Evolutionary conservation across 2,113 vertebrate genomes (phyloP).

Genomic region (Nestor notabilis): DNA sequence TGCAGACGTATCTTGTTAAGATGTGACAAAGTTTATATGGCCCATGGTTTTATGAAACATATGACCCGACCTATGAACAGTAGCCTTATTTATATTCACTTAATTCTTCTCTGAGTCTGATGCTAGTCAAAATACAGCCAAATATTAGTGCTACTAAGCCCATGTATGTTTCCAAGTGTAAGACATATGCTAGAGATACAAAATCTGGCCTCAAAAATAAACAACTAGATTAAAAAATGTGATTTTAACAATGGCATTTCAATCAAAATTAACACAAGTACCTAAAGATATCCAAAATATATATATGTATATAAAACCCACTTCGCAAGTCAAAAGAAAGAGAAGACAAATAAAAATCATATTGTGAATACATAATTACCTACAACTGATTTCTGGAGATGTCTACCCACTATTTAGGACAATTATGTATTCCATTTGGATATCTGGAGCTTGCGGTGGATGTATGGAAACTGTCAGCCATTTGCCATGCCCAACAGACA

Average conservation of each 20-base stretch:
- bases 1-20: accelerated
- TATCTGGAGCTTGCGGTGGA: not conserved
- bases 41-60: not conserved
- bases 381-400: not conserved
- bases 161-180: not conserved
- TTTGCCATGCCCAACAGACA: not conserved
- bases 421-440: not conserved
- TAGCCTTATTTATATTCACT: not conserved
- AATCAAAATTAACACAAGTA: not conserved
- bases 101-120: not conserved
- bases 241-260: not conserved
- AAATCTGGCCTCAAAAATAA: not conserved
- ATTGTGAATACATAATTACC: not conserved
- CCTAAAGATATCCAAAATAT: accelerated
- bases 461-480: not conserved
- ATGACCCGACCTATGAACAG: not conserved
- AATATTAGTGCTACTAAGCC: not conserved
- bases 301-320: not conserved
- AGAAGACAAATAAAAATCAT: not conserved
- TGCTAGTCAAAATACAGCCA: not conserved
- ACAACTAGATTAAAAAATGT: not conserved
- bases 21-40: not conserved
- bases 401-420: not conserved
- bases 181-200: not conserved
- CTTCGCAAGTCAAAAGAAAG: not conserved